phyloP scores from a whole-genome alignment of 2,113 vertebrate genomes.

The Excalfactoria chinensis region DNA sequence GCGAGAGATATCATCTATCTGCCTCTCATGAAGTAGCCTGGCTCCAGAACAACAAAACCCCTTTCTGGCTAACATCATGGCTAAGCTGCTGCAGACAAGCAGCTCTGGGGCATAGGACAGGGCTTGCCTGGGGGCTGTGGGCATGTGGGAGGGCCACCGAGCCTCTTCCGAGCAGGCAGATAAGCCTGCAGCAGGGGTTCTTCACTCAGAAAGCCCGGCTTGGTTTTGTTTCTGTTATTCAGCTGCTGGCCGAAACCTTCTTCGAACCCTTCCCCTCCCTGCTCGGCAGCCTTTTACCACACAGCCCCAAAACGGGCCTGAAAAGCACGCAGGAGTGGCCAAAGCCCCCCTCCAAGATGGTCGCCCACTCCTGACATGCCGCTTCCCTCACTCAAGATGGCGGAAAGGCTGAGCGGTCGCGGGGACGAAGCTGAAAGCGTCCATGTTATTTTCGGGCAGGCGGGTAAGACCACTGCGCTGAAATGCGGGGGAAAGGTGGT shows the following conservation, averaged over 20 bases:
- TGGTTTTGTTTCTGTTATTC: not conserved
- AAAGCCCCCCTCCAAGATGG: not conserved
- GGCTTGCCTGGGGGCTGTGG: not conserved
- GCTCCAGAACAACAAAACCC: not conserved
- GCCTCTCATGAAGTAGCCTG: not conserved
- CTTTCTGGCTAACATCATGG: not conserved
- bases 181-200: not conserved
- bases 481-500: not conserved
- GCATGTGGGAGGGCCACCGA: too few species aligned
- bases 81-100: not conserved
- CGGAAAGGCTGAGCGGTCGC: rapidly evolving
- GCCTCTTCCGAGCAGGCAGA: not conserved
- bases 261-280: too few species aligned
- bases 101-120: not conserved
- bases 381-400: conserved; percentile 26
- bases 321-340: not conserved
- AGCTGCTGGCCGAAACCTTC: not conserved
- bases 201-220: too few species aligned
- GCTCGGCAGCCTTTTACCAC: not conserved
- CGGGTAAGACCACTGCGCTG: not conserved
- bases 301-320: not conserved
- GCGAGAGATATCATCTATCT: not conserved
- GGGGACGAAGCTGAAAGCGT: rapidly evolving
- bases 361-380: rapidly evolving
- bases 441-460: not conserved